Percentiles rank a stretch among this genome's conserved stretches.
Conservation (phyloP, 2,113 vertebrate species). For the Tragelaphus scriptus region DNA sequence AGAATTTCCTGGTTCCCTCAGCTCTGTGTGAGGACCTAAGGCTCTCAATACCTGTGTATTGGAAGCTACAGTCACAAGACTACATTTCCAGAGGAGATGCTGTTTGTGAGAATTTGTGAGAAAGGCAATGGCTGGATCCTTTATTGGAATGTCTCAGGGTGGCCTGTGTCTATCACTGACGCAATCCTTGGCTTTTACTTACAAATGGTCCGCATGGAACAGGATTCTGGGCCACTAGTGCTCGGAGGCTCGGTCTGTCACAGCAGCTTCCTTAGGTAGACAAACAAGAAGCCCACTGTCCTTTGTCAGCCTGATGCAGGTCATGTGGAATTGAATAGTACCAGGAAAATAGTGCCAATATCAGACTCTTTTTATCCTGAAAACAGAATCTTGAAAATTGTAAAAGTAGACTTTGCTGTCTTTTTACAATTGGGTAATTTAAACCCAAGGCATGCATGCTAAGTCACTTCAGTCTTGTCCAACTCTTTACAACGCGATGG, state of each 20-base stretch:
- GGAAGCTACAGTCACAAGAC: not conserved
- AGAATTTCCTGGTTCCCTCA: no score
- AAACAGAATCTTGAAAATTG: not conserved
- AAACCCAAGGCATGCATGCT: not conserved
- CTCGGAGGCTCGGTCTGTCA: accelerated
- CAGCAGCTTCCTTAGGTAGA: not conserved
- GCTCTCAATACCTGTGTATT: no score
- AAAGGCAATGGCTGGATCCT: not conserved
- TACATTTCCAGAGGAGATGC: not conserved
- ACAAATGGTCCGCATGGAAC: accelerated
- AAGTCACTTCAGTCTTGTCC: not conserved
- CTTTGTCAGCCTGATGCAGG: not conserved
- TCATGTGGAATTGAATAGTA: not conserved
- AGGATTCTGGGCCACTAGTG: not conserved
- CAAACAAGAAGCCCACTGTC: not conserved
- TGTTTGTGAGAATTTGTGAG: not conserved
- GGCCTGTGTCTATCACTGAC: not conserved
- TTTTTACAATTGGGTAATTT: not conserved
- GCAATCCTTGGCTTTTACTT: not conserved
- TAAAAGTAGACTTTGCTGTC: not conserved
- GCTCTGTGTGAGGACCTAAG: not conserved
- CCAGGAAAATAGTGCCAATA: not conserved
- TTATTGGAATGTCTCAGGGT: not conserved
- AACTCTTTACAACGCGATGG: accelerated
- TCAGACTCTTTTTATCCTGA: not conserved